Evolutionary conservation across 2,113 vertebrate species (phyloP).

Genomic region (Hippocampus zosterae): DNA sequence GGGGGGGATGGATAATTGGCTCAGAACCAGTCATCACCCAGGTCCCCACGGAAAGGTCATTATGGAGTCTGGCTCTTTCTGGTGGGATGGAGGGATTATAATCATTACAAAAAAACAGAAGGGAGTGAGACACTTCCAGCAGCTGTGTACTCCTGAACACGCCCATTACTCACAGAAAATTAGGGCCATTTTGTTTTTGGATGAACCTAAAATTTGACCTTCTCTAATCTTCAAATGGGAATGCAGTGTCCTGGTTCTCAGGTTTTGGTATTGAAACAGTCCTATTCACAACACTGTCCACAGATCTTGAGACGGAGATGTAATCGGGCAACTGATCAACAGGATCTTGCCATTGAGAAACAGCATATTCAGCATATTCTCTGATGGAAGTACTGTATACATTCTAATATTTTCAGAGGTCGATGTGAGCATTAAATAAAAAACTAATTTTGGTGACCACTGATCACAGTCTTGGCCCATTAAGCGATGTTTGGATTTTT

Average conservation of each 20-base stretch:
- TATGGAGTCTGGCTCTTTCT: conserved; percentile 57
- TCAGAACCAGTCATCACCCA: conserved; percentile 59
- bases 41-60: conserved; percentile 58
- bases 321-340: too few relatives aligned
- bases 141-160: conserved; percentile 28
- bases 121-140: conserved; percentile 64
- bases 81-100: conserved; percentile 63
- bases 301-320: background rate
- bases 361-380: too few relatives aligned
- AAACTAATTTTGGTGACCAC: too few relatives aligned
- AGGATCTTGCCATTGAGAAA: too few relatives aligned
- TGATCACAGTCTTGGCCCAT: too few relatives aligned
- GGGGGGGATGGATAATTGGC: conserved; percentile 61
- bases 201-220: background rate
- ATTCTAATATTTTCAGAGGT: too few relatives aligned
- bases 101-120: conserved; percentile 63
- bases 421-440: too few relatives aligned
- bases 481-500: too few relatives aligned
- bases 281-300: background rate
- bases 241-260: background rate
- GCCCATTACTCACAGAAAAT: conserved; percentile 2
- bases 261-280: background rate
- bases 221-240: background rate
- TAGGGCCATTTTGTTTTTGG: background rate
- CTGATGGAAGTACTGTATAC: too few relatives aligned